These are phyloP conservation scores for Alectura lathami DNA, from an alignment of 2,113 vertebrate species.

Conservation along the genomic window DNA sequence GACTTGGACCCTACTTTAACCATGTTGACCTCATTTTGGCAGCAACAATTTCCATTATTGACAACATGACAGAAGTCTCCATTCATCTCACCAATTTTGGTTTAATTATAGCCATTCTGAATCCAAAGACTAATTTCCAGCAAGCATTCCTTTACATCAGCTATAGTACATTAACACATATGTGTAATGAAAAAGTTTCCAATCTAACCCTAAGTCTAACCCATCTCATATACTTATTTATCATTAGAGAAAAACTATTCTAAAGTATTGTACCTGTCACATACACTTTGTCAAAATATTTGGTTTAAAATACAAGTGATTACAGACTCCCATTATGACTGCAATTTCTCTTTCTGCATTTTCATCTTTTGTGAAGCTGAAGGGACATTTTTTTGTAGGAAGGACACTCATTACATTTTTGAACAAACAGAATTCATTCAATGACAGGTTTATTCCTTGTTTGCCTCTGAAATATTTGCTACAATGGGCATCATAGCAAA, in stretches of 20 bases:
- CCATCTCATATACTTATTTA: neutral
- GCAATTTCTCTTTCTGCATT: neutral
- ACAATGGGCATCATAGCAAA: neutral
- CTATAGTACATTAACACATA: neutral
- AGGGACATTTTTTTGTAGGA: neutral
- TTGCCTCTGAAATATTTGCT: constrained; percentile 35
- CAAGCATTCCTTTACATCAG: neutral
- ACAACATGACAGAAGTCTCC: neutral
- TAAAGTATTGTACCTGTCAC: neutral
- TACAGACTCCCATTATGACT: neutral
- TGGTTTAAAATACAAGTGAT: neutral
- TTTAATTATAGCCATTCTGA: neutral
- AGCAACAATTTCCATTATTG: neutral
- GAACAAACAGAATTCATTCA: constrained; percentile 32
- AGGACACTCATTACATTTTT: constrained; percentile 8
- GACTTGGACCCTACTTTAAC: neutral
- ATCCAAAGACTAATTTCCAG: neutral
- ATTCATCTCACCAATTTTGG: neutral
- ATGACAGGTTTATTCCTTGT: constrained; percentile 52
- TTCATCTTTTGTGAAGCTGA: neutral
- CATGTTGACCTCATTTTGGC: neutral
- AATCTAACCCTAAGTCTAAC: neutral
- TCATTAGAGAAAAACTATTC: neutral
- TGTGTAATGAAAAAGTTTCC: neutral
- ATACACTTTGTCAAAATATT: neutral